Base-by-base conservation (phyloP, 2,888 invertebrate species). In the Leptodirus hochenwartii region DNA sequence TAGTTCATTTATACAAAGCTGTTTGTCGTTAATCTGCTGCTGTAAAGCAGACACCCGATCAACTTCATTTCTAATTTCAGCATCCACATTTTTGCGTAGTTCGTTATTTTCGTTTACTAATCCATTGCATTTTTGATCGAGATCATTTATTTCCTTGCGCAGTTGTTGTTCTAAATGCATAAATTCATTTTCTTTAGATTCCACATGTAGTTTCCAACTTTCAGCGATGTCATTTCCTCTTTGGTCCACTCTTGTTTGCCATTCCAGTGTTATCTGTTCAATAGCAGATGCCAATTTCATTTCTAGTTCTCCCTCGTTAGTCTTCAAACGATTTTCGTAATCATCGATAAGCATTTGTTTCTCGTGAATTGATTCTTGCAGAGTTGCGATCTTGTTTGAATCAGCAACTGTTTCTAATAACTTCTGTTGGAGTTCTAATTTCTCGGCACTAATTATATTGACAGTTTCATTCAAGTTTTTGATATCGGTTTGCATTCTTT, bases 121-220 rank as follows among this genome's bases (percentile, higher is more conserved):
- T 11, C 43, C 43, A 31, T 52, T 54, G 34, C 47, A 51, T 39
- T 51, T 53, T 37, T 43, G 51, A 43, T 64, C 64, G 25, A 61
- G 49, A 37, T 58, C 55, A 39, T 44, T 53, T 16, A 72, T 50
- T 50, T 71, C 64, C 24, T 49, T 50, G 41, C 59, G 52, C 6
- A 70, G 50, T 28, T 59, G 58, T 30, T 53, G 49, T 50, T 69
- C 67, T 4, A 49, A 45, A 37, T 58, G 55, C 34, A 59, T 56
- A 43, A 71, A 72, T 41, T 71, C 73, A 6, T 51, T 55, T 55
- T 75, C 73, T 23, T 69, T 61, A 40, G 63, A 60, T n/a, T 64
- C 58, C 33, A 75, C 47, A 50, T 76, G 74, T 38, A 68, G 59
- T 43, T 74, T 72, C 75, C 74, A 74, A 43, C 72, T 59, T 51